Percentiles rank a stretch among this genome's conserved stretches.
These are phyloP conservation scores for Fundulus diaphanus DNA, from an alignment of 2,797 vertebrate species.

Conservation along the genomic window DNA sequence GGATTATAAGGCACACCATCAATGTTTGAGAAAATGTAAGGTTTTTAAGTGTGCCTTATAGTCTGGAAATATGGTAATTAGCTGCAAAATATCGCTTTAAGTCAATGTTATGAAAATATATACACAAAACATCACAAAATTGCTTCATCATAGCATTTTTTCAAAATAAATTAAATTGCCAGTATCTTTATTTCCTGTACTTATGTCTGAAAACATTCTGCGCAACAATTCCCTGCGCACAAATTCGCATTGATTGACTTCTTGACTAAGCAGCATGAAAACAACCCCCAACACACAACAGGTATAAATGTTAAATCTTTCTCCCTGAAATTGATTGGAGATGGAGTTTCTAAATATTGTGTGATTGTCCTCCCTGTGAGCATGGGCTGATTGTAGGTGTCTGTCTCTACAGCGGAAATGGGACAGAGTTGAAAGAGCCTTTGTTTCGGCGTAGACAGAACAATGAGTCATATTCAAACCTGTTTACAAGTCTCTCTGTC, in stretches of 20 bases:
- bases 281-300: slow-evolving; percentile 32
- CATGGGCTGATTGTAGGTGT: slow-evolving; percentile 57
- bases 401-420: slow-evolving; percentile 47
- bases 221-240: neutral
- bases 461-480: slow-evolving; percentile 58
- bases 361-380: slow-evolving; percentile 46
- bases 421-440: slow-evolving; percentile 53
- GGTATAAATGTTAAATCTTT: slow-evolving; percentile 51
- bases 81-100: neutral
- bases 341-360: slow-evolving; percentile 59
- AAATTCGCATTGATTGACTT: slow-evolving; percentile 16
- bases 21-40: no score
- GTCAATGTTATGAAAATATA: neutral
- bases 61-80: no score
- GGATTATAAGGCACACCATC: no score
- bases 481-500: slow-evolving; percentile 59
- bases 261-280: slow-evolving; percentile 21
- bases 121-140: neutral
- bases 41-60: no score
- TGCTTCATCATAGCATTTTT: neutral
- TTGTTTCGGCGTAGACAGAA: slow-evolving; percentile 57
- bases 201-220: slow-evolving; percentile 10
- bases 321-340: slow-evolving; percentile 21
- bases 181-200: neutral
- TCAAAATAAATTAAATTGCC: neutral